Percentiles rank a stretch among this genome's conserved stretches.
phyloP scores from a whole-genome alignment of 2,113 vertebrate genomes.

The Oostethus manadensis region DNA sequence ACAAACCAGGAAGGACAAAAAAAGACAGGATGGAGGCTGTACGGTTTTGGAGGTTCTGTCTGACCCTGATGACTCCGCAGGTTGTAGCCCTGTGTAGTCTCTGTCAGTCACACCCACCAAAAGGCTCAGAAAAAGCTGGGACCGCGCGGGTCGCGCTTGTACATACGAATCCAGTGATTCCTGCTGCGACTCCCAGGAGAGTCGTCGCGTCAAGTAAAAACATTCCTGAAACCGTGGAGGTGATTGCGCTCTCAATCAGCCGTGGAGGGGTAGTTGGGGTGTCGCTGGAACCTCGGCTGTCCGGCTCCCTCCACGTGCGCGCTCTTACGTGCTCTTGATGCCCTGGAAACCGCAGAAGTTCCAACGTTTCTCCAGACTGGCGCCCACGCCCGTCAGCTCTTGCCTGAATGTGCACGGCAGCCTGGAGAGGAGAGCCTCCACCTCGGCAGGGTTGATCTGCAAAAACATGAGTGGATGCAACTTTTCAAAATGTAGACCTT shows the following conservation, averaged over 20 bases:
- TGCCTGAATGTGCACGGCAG: conserved; percentile 91
- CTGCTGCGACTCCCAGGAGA: conserved; percentile 18
- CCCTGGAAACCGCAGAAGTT: conserved; percentile 95
- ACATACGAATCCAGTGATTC: conserved; percentile 51
- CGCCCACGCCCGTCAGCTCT: conserved; percentile 90
- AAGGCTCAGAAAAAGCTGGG: conserved; percentile 19
- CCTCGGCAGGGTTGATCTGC: conserved; percentile 84
- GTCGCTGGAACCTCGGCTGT: neutral
- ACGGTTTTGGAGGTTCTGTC: conserved; percentile 36
- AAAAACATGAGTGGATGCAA: conserved; percentile 2
- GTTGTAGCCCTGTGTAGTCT: conserved; percentile 37
- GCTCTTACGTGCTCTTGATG: conserved; percentile 81
- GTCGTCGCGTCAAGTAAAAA: conserved; percentile 30
- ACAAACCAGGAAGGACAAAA: conserved; percentile 58
- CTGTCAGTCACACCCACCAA: conserved; percentile 22
- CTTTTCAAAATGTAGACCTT: neutral
- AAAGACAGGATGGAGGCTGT: conserved; percentile 39
- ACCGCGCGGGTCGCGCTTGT: conserved; percentile 13
- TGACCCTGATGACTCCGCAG: conserved; percentile 50
- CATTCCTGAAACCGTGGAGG: conserved; percentile 25
- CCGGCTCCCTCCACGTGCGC: neutral
- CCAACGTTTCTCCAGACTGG: conserved; percentile 95
- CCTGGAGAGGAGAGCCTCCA: conserved; percentile 85
- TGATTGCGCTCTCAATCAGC: neutral
- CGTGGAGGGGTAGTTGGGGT: neutral